phyloP scores from a whole-genome alignment of 2,888 invertebrate genomes.

The Drosophila mimetica region DNA sequence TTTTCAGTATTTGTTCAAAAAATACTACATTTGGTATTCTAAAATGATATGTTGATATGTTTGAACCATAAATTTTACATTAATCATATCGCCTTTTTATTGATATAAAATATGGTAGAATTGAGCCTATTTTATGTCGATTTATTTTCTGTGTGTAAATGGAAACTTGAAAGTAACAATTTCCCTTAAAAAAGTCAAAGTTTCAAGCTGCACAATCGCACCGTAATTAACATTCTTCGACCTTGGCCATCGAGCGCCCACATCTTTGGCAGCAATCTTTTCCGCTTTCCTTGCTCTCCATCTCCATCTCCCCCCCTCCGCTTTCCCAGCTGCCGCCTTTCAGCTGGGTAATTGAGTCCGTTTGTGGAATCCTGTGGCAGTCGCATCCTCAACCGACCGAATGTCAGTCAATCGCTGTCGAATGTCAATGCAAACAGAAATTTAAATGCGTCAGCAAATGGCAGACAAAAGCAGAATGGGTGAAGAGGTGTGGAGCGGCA shows the following conservation, averaged over 20 bases:
- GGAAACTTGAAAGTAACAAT: too few species aligned
- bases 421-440: slow-evolving; percentile 63
- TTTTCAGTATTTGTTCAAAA: too few species aligned
- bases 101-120: too few species aligned
- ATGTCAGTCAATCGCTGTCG: slow-evolving; percentile 56
- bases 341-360: slow-evolving; percentile 35
- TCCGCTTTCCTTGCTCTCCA: neutral
- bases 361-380: slow-evolving; percentile 17
- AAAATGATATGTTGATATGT: too few species aligned
- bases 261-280: neutral
- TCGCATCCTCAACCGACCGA: slow-evolving; percentile 31
- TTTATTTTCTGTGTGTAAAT: too few species aligned
- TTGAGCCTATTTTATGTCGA: too few species aligned
- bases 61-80: too few species aligned
- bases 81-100: too few species aligned
- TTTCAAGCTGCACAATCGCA: neutral
- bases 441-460: slow-evolving; percentile 75
- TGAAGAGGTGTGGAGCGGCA: too few species aligned
- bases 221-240: slow-evolving; percentile 27
- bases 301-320: too few species aligned
- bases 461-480: slow-evolving; percentile 45
- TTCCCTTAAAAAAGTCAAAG: too few species aligned
- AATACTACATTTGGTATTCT: too few species aligned
- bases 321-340: neutral
- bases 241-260: slow-evolving; percentile 2